Evolutionary conservation across 1,140 invertebrate genomes (phyloP), one percentile per base, ranked within the genome.

Genomic region (Trigoniulus corallinus): DNA sequence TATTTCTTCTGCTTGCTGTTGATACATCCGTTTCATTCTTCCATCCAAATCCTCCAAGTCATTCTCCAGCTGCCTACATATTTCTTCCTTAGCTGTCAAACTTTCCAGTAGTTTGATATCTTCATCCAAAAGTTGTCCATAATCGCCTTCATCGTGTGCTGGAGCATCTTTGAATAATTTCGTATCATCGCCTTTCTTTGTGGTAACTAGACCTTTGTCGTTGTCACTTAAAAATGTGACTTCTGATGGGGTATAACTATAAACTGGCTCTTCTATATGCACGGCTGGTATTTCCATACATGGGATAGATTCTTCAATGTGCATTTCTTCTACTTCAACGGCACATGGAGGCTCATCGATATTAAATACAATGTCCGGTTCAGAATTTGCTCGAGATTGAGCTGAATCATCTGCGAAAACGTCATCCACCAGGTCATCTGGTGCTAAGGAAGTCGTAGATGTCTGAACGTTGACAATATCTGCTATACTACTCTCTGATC

Each of bases 401-500:
- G 54, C 45, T 21, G 7, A 2, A 3, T 20, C n/a, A 18, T 24
- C 22, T 3, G 21, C 3, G 7, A 7, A 4, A 12, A 44, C 12
- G 7, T 44, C 42, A 24, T 44, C 18, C 7, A 10, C 42, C 4
- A 12, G 7, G 4, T 7, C 18, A 18, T 44, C 4, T 10, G 7
- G 7, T 21, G 18, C 42, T 24, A 44, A 24, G 0, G 54, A 54
- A 1, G 52, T 48, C 0, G 54, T 42, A 12, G 53, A 43, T n/a
- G 48, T 48, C 2, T 53, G 53, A 25, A 53, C 21, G 27, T 41
- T 49, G 15, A 15, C 10, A 2, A 70, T 63, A 24, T 74, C 75
- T 2, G 67, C 58, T 0, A 84, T 71, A 53, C 79, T 83, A 48
- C 81, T 79, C 24, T 79, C 74, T 1, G 81, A 84, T 56, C 81